A percentile compares a stretch with the other conserved stretches of the same genome.
These are phyloP conservation scores for Basileuterus tristriatus DNA, from an alignment of 2,797 vertebrate species.

Conservation along the genomic window DNA sequence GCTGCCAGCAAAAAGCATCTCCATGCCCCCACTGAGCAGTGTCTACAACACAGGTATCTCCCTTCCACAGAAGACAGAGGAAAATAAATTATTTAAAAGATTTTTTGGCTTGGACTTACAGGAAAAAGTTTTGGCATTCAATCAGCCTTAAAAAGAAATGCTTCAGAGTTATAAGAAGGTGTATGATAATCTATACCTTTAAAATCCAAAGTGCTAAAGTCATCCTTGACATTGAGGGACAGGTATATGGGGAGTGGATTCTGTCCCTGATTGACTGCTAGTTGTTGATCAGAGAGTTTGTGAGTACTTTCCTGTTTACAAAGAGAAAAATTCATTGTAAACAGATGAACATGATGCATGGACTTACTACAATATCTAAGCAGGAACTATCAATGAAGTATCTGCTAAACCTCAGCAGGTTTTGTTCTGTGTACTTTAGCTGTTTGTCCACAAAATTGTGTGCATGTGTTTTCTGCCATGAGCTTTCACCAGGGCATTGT, in stretches of 20 bases:
- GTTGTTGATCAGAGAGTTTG: constrained; percentile 78
- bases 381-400: background rate
- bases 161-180: background rate
- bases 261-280: constrained; percentile 71
- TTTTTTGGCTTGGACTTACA: background rate
- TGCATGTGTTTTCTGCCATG: background rate
- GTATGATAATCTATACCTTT: constrained; percentile 69
- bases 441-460: background rate
- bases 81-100: background rate
- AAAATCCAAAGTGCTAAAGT: constrained; percentile 74
- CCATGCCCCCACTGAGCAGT: fast-evolving
- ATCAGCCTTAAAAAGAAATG: background rate
- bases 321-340: background rate
- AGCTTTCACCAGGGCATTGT: background rate
- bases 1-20: background rate
- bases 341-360: background rate
- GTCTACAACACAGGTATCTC: background rate
- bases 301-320: constrained; percentile 65
- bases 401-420: background rate
- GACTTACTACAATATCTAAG: background rate
- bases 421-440: background rate
- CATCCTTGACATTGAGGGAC: constrained; percentile 71
- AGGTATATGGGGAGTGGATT: constrained; percentile 80
- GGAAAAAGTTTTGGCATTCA: background rate
- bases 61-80: background rate